Conservation (phyloP, 2,888 invertebrate genomes). For the Ectobius pallidus region DNA sequence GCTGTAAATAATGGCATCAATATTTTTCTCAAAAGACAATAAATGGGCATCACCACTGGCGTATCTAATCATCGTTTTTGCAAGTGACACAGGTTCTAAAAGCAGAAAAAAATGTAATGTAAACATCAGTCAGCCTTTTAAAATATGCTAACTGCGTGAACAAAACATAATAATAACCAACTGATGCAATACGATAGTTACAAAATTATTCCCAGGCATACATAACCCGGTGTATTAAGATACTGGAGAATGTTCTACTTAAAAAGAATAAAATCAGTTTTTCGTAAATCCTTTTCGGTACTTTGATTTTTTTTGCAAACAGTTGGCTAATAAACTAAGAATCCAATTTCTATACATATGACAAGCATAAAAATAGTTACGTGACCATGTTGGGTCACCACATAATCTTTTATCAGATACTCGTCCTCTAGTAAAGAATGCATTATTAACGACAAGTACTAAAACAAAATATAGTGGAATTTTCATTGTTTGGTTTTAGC, state of each 20-base stretch:
- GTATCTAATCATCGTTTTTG: constrained; percentile 65
- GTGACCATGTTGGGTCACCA: constrained; percentile 71
- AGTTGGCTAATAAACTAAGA: no score
- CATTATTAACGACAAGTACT: not conserved
- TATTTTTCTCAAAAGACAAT: constrained; percentile 65
- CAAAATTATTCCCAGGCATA: not conserved
- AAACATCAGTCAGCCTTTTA: not conserved
- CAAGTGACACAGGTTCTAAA: constrained; percentile 63
- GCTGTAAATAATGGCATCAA: constrained; percentile 67
- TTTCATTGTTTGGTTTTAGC: not conserved
- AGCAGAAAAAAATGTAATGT: not conserved
- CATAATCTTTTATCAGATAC: constrained; percentile 73
- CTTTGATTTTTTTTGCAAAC: not conserved
- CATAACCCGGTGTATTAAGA: no score
- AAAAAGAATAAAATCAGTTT: not conserved
- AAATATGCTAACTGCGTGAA: not conserved
- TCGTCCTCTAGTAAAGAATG: not conserved
- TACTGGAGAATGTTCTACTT: no score
- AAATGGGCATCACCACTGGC: constrained; percentile 60
- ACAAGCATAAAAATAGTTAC: constrained; percentile 59
- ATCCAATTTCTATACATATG: no score
- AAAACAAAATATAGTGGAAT: not conserved
- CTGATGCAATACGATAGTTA: not conserved
- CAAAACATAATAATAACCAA: no score
- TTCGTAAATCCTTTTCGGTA: not conserved